Conservation (phyloP, 2,888 invertebrate species). For the Vanessa cardui region DNA sequence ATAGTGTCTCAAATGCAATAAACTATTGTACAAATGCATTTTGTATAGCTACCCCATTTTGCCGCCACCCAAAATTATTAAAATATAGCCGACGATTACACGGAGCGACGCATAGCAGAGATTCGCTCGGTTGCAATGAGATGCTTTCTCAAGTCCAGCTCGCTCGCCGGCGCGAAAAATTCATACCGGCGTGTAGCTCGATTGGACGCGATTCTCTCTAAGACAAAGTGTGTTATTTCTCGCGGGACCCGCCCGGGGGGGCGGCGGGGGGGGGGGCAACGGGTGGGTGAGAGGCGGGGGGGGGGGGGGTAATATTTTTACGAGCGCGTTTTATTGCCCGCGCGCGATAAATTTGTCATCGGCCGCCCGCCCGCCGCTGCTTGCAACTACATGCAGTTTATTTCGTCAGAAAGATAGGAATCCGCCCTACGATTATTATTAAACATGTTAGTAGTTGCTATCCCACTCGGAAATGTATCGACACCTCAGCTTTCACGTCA, state of each 20-base stretch:
- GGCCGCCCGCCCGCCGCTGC: conserved; percentile 34
- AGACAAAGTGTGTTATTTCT: conserved; percentile 80
- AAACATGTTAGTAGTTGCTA: too few relatives aligned
- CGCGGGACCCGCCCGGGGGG: conserved; percentile 59
- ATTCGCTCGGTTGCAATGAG: too few relatives aligned
- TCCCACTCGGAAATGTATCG: too few relatives aligned
- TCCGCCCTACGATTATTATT: too few relatives aligned
- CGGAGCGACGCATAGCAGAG: too few relatives aligned
- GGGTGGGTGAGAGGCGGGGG: conserved; percentile 31
- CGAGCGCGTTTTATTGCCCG: conserved; percentile 71
- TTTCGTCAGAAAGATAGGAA: too few relatives aligned
- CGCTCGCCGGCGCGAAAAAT: conserved; percentile 6
- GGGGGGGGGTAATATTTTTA: conserved; percentile 73
- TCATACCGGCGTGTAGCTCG: conserved; percentile 45
- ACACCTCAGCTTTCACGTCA: too few relatives aligned
- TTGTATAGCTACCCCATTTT: neutral
- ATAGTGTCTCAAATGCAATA: too few relatives aligned
- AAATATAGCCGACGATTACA: too few relatives aligned
- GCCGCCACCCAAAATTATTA: neutral
- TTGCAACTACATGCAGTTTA: too few relatives aligned
- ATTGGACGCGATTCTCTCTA: conserved; percentile 70
- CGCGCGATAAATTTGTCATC: conserved; percentile 78
- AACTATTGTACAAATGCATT: neutral
- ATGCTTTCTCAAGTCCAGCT: neutral
- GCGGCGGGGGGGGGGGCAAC: conserved; percentile 35